These are phyloP conservation scores for Siphlonurus alternatus DNA, from an alignment of 2,888 invertebrate genomes.

Conservation along the genomic window DNA sequence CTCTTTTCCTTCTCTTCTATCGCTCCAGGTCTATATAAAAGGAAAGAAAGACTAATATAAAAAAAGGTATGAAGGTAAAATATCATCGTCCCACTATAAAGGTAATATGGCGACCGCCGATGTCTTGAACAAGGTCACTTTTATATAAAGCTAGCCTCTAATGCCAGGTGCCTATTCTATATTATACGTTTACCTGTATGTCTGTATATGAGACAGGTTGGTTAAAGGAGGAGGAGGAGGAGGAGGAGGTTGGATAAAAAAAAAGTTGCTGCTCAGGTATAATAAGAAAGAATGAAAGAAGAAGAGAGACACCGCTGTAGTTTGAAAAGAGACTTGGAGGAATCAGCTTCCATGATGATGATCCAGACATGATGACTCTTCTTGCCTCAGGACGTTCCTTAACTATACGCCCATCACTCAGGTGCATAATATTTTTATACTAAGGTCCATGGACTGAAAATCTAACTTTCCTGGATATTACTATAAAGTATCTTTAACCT, in stretches of 20 bases:
- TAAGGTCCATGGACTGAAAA: no score
- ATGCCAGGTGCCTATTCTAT: background rate
- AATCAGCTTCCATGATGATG: no score
- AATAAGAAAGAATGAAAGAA: no score
- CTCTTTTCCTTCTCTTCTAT: background rate
- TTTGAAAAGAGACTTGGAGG: background rate
- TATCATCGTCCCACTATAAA: background rate
- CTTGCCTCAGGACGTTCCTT: background rate
- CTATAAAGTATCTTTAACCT: no score
- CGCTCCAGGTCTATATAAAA: background rate
- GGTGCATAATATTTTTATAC: no score
- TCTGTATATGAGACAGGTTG: background rate
- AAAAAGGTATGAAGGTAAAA: background rate
- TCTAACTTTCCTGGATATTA: no score
- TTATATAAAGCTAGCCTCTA: background rate
- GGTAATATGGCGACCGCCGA: background rate
- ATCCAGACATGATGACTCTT: background rate
- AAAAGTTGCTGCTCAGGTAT: background rate
- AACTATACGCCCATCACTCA: background rate
- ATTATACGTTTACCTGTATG: background rate
- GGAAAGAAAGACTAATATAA: background rate
- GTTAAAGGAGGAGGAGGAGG: background rate
- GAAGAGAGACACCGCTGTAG: background rate
- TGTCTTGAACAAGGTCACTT: background rate
- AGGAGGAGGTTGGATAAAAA: background rate